Evolutionary conservation across 2,888 invertebrate genomes (phyloP).

Genomic region (Plagodis pulveraria): DNA sequence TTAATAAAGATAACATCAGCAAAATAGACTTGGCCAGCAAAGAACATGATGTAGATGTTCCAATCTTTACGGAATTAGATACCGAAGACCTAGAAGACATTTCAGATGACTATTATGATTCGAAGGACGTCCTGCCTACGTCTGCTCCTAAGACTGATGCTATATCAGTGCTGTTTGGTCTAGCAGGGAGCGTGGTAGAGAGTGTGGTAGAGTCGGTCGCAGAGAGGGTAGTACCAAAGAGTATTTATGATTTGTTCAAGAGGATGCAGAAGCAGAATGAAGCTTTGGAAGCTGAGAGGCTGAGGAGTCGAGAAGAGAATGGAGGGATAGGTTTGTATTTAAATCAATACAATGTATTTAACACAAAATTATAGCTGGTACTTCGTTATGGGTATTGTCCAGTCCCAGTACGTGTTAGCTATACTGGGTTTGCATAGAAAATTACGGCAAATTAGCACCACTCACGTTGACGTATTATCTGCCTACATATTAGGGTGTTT

Average conservation of each 20-base stretch:
- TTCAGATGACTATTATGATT: constrained; percentile 78
- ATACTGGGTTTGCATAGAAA: no score
- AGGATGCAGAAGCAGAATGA: constrained; percentile 79
- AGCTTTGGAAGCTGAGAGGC: constrained; percentile 72
- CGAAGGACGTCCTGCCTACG: constrained; percentile 73
- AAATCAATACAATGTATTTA: no score
- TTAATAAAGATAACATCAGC: constrained; percentile 10
- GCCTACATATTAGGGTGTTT: no score
- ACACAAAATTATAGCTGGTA: no score
- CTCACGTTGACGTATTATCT: no score
- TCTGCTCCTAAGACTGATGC: constrained; percentile 74
- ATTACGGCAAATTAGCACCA: no score
- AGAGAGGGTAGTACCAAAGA: constrained; percentile 75
- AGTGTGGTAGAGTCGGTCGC: constrained; percentile 76
- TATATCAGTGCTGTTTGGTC: constrained; percentile 72
- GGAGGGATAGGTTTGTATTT: constrained; percentile 78
- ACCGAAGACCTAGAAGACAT: constrained; percentile 62
- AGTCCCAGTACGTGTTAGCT: no score
- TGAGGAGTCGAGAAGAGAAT: constrained; percentile 79
- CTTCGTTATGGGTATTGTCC: no score
- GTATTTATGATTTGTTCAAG: constrained; percentile 72
- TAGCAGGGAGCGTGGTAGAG: constrained; percentile 78
- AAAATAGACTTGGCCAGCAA: constrained; percentile 34
- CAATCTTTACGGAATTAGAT: constrained; percentile 70
- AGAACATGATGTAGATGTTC: constrained; percentile 52